phyloP scores from a whole-genome alignment of 2,113 vertebrate genomes.

The Triplophysa siluroides region DNA sequence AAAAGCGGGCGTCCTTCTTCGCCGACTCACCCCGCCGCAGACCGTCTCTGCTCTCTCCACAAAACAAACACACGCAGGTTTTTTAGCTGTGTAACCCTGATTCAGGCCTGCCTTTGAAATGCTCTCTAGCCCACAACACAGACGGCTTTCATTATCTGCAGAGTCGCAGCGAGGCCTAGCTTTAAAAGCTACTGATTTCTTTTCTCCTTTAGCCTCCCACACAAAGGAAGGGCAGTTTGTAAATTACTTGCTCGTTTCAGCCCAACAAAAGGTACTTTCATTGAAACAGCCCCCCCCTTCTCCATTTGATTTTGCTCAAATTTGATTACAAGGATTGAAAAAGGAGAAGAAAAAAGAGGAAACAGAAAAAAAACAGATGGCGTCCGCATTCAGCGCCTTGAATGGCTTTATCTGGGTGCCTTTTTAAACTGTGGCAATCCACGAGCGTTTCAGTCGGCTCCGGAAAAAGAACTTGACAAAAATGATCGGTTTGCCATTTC shows the following conservation, averaged over 20 bases:
- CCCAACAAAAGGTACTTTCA: constrained; percentile 99
- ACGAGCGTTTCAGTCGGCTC: constrained; percentile 94
- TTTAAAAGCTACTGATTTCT: constrained; percentile 99
- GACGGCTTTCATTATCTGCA: constrained; percentile 99
- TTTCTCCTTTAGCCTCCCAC: constrained; percentile 97
- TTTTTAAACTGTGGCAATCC: constrained; percentile 99
- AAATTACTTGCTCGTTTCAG: constrained; percentile 99
- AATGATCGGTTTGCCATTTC: constrained; percentile 99
- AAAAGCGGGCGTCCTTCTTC: constrained; percentile 43
- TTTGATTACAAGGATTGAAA: constrained; percentile 99
- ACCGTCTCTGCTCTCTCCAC: constrained; percentile 71
- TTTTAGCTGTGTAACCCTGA: constrained; percentile 82
- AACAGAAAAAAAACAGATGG: constrained; percentile 93
- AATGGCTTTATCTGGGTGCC: constrained; percentile 99
- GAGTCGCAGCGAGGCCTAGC: constrained; percentile 99
- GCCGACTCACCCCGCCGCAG: constrained; percentile 54
- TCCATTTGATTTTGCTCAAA: constrained; percentile 99
- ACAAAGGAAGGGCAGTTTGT: constrained; percentile 99
- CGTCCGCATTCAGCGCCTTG: constrained; percentile 98
- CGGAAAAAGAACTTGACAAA: constrained; percentile 92
- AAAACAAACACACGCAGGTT: constrained; percentile 71
- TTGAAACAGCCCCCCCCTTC: constrained; percentile 83
- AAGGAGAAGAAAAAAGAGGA: constrained; percentile 90
- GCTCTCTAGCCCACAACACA: constrained; percentile 99
- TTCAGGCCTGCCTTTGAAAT: constrained; percentile 99